These are phyloP conservation scores for Neoaliturus tenellus DNA, from an alignment of 2,888 invertebrate genomes.

Conservation along the genomic window DNA sequence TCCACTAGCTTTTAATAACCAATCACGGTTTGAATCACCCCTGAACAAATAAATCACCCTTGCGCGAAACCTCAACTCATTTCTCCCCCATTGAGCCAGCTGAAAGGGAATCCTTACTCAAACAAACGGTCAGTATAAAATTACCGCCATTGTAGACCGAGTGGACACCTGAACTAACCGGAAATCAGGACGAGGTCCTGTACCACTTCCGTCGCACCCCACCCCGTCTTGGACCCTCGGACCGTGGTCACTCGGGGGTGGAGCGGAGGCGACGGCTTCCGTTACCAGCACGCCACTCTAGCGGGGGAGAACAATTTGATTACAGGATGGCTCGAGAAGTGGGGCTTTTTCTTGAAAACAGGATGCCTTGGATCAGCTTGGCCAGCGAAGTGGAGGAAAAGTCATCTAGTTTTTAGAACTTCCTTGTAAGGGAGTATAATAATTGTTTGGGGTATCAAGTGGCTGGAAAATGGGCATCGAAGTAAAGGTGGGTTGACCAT, in stretches of 20 bases:
- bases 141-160: conserved; percentile 29
- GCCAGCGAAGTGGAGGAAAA: conserved; percentile 16
- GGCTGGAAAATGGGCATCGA: too few relatives aligned
- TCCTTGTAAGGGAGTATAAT: too few relatives aligned
- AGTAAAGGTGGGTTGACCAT: too few relatives aligned
- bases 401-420: background rate
- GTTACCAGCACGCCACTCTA: background rate
- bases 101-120: conserved; percentile 33
- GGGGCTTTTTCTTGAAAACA: background rate
- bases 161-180: conserved; percentile 34
- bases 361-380: conserved; percentile 13
- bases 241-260: background rate
- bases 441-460: too few relatives aligned
- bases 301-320: conserved; percentile 22
- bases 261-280: conserved; percentile 30
- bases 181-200: conserved; percentile 35
- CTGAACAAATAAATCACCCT: too few relatives aligned
- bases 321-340: background rate
- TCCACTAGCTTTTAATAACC: too few relatives aligned
- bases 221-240: background rate
- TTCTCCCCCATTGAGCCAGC: background rate
- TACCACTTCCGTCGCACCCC: too few relatives aligned
- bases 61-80: conserved; percentile 8
- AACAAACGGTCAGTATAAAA: conserved; percentile 27
- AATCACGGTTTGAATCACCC: too few relatives aligned